Percentiles rank a stretch among this genome's conserved stretches.
phyloP scores from a whole-genome alignment of 2,888 invertebrate genomes.

The Escarpia spicata region DNA sequence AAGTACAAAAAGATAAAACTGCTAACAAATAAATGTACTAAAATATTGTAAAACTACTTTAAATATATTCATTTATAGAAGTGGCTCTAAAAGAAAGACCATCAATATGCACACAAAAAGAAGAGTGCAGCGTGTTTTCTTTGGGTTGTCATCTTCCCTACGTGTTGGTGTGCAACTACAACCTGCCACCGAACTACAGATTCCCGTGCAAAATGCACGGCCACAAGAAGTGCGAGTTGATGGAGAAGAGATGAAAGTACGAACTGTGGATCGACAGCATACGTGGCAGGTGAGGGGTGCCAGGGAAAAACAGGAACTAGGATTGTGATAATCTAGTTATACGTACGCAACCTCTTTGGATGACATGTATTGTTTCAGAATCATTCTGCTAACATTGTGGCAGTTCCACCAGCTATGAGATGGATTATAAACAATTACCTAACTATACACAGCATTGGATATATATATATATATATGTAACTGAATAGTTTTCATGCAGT shows the following conservation, averaged over 20 bases:
- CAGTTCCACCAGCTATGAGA: slow-evolving; percentile 31
- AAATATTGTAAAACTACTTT: too few species aligned
- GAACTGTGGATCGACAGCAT: slow-evolving; percentile 48
- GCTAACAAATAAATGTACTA: too few species aligned
- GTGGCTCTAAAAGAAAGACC: neutral
- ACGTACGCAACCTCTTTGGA: neutral
- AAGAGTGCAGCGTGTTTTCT: neutral
- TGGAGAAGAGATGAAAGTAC: slow-evolving; percentile 41
- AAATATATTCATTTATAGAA: too few species aligned
- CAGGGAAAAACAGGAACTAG: neutral
- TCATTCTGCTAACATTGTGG: slow-evolving; percentile 37
- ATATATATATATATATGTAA: too few species aligned
- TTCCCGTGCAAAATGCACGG: neutral
- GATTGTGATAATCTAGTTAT: neutral
- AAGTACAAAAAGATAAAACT: too few species aligned
- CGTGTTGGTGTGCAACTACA: neutral
- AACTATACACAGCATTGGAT: neutral
- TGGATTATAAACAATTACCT: neutral
- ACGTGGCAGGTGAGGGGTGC: slow-evolving; percentile 39
- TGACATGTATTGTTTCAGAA: neutral
- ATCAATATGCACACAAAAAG: neutral
- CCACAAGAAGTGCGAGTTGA: neutral
- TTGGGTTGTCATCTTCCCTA: neutral
- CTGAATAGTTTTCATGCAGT: too few species aligned
- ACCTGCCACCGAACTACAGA: neutral